phyloP scores from a whole-genome alignment of 2,113 vertebrate genomes.

The Ameiurus melas region DNA sequence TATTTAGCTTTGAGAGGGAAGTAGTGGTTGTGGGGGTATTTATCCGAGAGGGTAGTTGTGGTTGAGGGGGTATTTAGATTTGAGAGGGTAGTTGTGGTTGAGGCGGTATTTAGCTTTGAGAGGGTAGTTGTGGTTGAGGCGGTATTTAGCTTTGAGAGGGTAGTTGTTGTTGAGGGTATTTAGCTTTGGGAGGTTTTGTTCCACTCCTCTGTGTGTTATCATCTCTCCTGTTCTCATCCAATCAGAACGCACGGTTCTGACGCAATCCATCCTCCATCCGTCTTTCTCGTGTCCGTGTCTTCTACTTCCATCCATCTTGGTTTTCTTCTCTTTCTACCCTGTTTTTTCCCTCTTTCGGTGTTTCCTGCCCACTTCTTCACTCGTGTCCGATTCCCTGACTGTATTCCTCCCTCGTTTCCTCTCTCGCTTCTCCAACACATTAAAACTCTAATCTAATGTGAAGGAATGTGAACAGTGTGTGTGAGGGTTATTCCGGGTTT shows the following conservation, averaged over 20 bases:
- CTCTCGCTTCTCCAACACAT: background rate
- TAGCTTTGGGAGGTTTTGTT: background rate
- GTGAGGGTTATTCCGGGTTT: constrained; percentile 15
- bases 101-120: too few relatives aligned
- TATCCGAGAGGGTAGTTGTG: too few relatives aligned
- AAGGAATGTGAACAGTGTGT: background rate
- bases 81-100: too few relatives aligned
- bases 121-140: background rate
- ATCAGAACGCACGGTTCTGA: background rate
- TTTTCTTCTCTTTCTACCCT: background rate
- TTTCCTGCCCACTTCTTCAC: background rate
- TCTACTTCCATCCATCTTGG: background rate
- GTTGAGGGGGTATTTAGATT: background rate
- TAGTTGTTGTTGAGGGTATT: background rate
- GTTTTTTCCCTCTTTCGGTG: background rate
- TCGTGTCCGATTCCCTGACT: background rate
- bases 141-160: background rate
- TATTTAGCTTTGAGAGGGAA: too few relatives aligned
- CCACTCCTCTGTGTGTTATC: background rate
- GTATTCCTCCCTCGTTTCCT: background rate
- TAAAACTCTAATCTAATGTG: background rate
- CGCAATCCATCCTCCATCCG: background rate
- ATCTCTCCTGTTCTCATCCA: background rate
- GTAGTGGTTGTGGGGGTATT: too few relatives aligned
- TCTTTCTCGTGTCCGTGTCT: background rate